phyloP scores from a whole-genome alignment of 2,797 vertebrate species.

The Chrosomus eos region DNA sequence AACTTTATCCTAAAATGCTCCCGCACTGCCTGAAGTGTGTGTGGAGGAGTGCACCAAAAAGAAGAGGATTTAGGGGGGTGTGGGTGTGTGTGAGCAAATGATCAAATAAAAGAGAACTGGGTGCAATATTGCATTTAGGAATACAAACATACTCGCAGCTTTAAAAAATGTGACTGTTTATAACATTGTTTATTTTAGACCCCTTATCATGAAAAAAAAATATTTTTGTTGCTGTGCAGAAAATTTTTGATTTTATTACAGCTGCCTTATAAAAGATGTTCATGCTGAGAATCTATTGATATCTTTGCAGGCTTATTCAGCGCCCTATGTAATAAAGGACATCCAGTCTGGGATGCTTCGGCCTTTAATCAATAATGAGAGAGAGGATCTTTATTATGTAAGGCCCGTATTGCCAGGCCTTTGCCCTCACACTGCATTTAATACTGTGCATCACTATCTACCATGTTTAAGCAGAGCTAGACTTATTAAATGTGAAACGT shows the following conservation, averaged over 20 bases:
- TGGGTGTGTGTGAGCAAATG: background rate
- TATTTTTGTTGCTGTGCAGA: background rate
- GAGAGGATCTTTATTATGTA: conserved; percentile 43
- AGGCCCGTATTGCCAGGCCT: conserved; percentile 25
- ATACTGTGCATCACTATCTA: conserved; percentile 7
- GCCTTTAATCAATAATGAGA: conserved; percentile 47
- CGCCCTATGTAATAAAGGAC: conserved; percentile 22
- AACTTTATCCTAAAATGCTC: conserved; percentile 64
- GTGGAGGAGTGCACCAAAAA: conserved; percentile 36
- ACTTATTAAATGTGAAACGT: conserved; percentile 29
- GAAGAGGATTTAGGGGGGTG: conserved; percentile 20
- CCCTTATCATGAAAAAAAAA: background rate
- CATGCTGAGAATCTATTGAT: conserved; percentile 22
- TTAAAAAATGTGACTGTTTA: background rate
- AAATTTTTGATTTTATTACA: conserved; percentile 2
- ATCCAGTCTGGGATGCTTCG: conserved; percentile 11
- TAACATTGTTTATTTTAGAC: conserved; percentile 24
- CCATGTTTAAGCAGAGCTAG: conserved; percentile 10
- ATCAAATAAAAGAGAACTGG: conserved; percentile 35
- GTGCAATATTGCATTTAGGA: conserved; percentile 13
- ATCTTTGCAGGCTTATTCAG: conserved; percentile 21
- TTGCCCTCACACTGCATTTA: conserved; percentile 23
- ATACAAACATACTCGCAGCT: background rate
- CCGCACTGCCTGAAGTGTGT: conserved; percentile 61
- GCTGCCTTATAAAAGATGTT: background rate